Conservation (phyloP, 2,888 invertebrate species). For the Nomada hirtipes region DNA sequence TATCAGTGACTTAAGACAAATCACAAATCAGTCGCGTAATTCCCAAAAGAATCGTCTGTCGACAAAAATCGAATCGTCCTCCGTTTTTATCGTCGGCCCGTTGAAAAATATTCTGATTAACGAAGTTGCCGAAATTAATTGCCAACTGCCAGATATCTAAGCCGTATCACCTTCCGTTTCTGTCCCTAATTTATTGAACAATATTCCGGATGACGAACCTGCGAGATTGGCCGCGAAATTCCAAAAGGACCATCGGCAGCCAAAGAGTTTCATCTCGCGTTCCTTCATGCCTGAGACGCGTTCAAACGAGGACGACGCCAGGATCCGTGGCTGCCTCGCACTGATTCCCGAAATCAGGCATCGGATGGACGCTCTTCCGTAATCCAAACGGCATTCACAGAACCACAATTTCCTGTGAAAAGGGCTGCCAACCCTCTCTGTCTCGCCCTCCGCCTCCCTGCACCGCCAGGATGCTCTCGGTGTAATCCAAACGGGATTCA, state of each 20-base stretch:
- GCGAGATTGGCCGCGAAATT: conserved; percentile 82
- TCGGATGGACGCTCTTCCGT: conserved; percentile 60
- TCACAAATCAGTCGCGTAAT: no score
- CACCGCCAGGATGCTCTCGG: background rate
- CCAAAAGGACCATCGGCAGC: conserved; percentile 85
- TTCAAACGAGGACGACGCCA: conserved; percentile 78
- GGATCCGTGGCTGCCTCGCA: conserved; percentile 67
- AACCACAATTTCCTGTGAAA: conserved; percentile 54
- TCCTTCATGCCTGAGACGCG: conserved; percentile 86
- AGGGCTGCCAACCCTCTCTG: conserved; percentile 17
- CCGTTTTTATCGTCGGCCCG: no score
- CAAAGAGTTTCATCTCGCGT: conserved; percentile 86
- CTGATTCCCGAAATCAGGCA: conserved; percentile 61
- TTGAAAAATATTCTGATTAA: no score
- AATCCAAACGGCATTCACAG: conserved; percentile 63
- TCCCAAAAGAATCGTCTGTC: no score
- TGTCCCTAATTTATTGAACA: conserved; percentile 2
- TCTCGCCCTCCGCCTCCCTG: background rate
- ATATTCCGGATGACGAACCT: conserved; percentile 32
- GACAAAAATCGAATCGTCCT: no score
- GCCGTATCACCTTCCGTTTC: no score
- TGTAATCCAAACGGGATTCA: conserved; percentile 44
- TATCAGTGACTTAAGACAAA: no score
- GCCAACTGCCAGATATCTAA: no score
- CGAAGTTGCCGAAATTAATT: no score